Evolutionary conservation across 2,113 vertebrate species (phyloP), one percentile per base, ranked within the genome.

Genomic region (Crotophaga sulcirostris): DNA sequence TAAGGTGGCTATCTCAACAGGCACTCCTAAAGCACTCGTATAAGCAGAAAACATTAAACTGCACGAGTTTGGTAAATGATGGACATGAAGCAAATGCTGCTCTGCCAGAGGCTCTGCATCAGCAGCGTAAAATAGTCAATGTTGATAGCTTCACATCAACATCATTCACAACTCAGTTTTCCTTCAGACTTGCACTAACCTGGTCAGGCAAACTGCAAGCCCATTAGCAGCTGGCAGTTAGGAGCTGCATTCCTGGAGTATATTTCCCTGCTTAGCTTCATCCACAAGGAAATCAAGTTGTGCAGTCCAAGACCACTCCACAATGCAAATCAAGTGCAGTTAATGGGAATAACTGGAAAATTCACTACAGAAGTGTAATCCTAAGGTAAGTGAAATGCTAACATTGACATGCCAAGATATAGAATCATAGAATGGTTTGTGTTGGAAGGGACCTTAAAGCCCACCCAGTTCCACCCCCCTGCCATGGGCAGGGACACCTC

Each of bases 151-250:
- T 40, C 79, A 36, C 56, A 55, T 36, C 76, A 54, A 28, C 58
- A 45, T n/a, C 36, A 55, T 5, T 16, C 47, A 28, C 1, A 5
- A 25, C 29, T 0, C n/a, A 25, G 34, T 29, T 85, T 67, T 40
- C 47, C 42, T 49, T 28, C 18, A 54, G 59, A 13, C 23, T 60
- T 25, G 59, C 33, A 69, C 49, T 51, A 38, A 34, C 16, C 56
- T 2, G 0, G 40, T 2, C 0, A 0, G 40, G 16, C 25, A 10
- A 88, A 74, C 11, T 1, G 2, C 90, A 40, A 0, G 2, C 24
- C 21, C 0, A 0, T 16, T 20, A 45, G 2, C 1, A 1, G 34
- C 45, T 49, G 45, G 9, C 69, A 59, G 24, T 18, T 34, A 10
- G 45, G 28, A 45, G 36, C 11, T 36, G 24, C 0, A 0, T 31